Evolutionary conservation across 2,797 vertebrate genomes (phyloP).

Genomic region (Silurus lanzhouensis): DNA sequence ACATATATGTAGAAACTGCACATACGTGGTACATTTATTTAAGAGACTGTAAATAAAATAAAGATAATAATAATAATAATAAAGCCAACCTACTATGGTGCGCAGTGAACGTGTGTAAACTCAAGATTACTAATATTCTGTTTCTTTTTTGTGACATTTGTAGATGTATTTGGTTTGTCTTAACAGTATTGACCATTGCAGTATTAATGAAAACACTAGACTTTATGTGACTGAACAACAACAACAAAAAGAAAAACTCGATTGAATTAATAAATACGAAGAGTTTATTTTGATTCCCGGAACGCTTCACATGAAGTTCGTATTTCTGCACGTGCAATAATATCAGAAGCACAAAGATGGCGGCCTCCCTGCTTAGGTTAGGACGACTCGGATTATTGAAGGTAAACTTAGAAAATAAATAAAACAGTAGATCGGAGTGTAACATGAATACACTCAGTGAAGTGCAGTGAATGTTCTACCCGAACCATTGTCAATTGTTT

Average conservation of each 20-base stretch:
- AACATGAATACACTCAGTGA: background rate
- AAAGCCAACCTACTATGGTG: background rate
- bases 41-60: too few species aligned
- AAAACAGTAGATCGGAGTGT: background rate
- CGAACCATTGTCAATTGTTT: background rate
- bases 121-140: background rate
- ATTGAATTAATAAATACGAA: background rate
- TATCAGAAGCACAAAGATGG: slow-evolving; percentile 67
- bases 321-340: slow-evolving; percentile 64
- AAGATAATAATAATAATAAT: background rate
- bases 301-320: background rate
- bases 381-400: slow-evolving; percentile 70
- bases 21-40: background rate
- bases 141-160: background rate
- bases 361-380: slow-evolving; percentile 70
- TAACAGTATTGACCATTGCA: background rate
- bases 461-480: too few species aligned
- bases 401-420: slow-evolving; percentile 62
- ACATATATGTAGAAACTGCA: background rate
- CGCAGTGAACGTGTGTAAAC: background rate
- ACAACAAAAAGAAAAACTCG: background rate
- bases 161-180: background rate
- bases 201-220: background rate
- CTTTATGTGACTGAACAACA: too few species aligned
- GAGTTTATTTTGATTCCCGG: background rate